Evolutionary conservation across 2,888 invertebrate genomes (phyloP).

Genomic region (Torymus texanus): DNA sequence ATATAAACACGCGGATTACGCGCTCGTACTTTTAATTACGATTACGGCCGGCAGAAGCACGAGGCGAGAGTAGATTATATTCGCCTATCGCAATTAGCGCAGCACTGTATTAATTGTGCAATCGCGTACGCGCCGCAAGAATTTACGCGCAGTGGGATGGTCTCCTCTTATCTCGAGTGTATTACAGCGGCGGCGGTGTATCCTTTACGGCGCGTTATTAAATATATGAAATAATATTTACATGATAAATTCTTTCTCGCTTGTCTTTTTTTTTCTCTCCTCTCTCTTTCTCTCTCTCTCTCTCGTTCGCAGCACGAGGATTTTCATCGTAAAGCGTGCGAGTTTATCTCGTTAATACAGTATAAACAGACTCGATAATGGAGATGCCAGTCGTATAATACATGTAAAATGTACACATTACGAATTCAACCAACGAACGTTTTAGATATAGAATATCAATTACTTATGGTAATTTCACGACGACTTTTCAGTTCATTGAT

Average conservation of each 20-base stretch:
- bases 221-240: slow-evolving; percentile 30
- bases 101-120: slow-evolving; percentile 37
- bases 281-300: too few relatives aligned
- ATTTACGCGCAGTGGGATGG: slow-evolving; percentile 24
- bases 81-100: slow-evolving; percentile 38
- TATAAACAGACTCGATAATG: slow-evolving; percentile 1
- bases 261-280: too few relatives aligned
- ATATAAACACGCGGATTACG: slow-evolving; percentile 38
- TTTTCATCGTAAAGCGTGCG: neutral
- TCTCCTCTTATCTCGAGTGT: slow-evolving; percentile 37
- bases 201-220: slow-evolving; percentile 9
- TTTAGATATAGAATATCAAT: too few relatives aligned
- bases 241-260: neutral
- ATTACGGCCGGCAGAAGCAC: neutral
- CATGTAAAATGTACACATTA: neutral
- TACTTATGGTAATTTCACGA: too few relatives aligned
- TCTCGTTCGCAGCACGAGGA: neutral
- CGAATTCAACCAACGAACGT: too few relatives aligned
- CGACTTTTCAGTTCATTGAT: too few relatives aligned
- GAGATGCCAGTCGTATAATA: neutral
- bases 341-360: neutral
- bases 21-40: slow-evolving; percentile 34
- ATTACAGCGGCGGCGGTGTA: slow-evolving; percentile 17
- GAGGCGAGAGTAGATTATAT: too few relatives aligned
- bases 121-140: slow-evolving; percentile 28